Evolutionary conservation across 2,113 vertebrate species (phyloP).

Genomic region (Glaucidium brasilianum): DNA sequence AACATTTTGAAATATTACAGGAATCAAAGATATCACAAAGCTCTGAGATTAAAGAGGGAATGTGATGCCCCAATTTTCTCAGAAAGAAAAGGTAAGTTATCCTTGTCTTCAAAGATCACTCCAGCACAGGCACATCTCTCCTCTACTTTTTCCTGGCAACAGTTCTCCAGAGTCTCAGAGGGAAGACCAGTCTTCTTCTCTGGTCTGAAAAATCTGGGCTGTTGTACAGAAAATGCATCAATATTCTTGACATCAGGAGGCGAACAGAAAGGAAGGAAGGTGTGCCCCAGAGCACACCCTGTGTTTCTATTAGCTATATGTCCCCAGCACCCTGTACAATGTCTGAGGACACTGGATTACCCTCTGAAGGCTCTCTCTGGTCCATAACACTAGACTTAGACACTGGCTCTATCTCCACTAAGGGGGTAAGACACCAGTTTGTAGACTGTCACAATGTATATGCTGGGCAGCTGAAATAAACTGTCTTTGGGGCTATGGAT

Average conservation of each 20-base stretch:
- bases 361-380: not conserved
- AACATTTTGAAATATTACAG: not conserved
- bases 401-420: not conserved
- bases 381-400: not conserved
- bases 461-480: not conserved
- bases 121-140: not conserved
- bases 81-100: not conserved
- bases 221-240: not conserved
- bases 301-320: not conserved
- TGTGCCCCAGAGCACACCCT: not conserved
- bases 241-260: not conserved
- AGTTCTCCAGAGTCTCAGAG: not conserved
- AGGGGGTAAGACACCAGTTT: not conserved
- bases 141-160: not conserved
- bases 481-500: not conserved
- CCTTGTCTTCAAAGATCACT: not conserved
- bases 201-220: not conserved
- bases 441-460: not conserved
- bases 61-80: not conserved
- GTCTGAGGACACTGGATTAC: not conserved
- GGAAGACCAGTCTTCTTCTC: not conserved
- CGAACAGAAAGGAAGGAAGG: not conserved
- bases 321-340: not conserved
- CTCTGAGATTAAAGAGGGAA: not conserved
- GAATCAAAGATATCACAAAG: not conserved